These are phyloP conservation scores for Choloepus hoffmanni DNA, from an alignment of 2,113 vertebrate species.

Conservation along the genomic window DNA sequence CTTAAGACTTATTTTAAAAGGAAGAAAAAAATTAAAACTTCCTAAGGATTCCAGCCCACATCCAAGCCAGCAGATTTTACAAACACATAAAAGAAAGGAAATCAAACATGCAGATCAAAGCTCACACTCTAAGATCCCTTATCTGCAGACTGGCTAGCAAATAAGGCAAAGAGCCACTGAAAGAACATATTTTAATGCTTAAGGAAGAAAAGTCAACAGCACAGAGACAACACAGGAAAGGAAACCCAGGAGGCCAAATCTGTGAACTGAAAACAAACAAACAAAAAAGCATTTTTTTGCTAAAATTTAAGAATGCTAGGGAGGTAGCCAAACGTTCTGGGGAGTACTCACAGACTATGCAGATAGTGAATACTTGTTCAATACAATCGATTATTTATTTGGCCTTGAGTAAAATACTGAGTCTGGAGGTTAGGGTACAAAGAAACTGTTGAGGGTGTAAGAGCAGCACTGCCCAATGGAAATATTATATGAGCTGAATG, in stretches of 20 bases:
- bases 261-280: not conserved
- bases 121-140: not conserved
- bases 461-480: fast-evolving
- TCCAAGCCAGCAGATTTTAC: constrained; percentile 14
- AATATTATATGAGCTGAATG: not conserved
- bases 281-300: not conserved
- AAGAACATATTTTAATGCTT: not conserved
- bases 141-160: constrained; percentile 41
- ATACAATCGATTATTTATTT: not conserved
- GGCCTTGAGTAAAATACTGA: not conserved
- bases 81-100: not conserved
- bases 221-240: not conserved
- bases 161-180: not conserved
- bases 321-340: not conserved
- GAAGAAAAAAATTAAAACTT: not conserved
- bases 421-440: not conserved
- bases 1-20: constrained; percentile 20
- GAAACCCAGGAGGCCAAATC: not conserved
- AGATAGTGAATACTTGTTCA: not conserved
- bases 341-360: not conserved
- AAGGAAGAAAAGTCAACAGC: not conserved
- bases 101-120: constrained; percentile 59
- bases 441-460: not conserved
- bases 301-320: constrained; percentile 26
- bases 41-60: not conserved